Evolutionary conservation across 2,888 invertebrate genomes (phyloP).

Genomic region (Acleris laterana): DNA sequence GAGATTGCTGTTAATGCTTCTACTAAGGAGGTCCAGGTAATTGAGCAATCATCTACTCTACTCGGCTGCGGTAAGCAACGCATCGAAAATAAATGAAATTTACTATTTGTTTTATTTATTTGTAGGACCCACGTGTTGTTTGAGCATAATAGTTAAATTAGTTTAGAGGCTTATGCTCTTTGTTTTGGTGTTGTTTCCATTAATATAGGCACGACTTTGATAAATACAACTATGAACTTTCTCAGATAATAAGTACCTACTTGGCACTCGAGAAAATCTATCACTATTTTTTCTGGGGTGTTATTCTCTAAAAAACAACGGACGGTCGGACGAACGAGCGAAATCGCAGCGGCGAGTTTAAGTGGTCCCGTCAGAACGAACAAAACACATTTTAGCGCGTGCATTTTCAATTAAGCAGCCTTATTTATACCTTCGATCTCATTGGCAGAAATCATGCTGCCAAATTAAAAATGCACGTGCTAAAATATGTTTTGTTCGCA

Average conservation of each 20-base stretch:
- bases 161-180: slow-evolving; percentile 42
- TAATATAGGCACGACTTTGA: slow-evolving; percentile 36
- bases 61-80: slow-evolving; percentile 79
- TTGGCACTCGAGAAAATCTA: too few relatives aligned
- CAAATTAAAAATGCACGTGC: too few relatives aligned
- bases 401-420: too few relatives aligned
- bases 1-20: slow-evolving; percentile 68
- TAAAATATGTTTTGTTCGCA: too few relatives aligned
- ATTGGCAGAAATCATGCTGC: too few relatives aligned
- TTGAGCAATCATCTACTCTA: slow-evolving; percentile 84
- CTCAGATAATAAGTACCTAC: neutral
- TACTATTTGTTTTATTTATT: slow-evolving; percentile 76
- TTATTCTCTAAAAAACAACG: too few relatives aligned
- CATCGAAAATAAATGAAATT: slow-evolving; percentile 78
- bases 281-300: too few relatives aligned
- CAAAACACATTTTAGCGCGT: too few relatives aligned
- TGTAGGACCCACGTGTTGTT: slow-evolving; percentile 51
- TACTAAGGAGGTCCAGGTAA: slow-evolving; percentile 83
- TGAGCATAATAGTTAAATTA: slow-evolving; percentile 53
- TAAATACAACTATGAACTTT: slow-evolving; percentile 20
- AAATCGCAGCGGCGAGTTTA: too few relatives aligned
- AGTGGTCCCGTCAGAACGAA: too few relatives aligned
- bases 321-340: too few relatives aligned
- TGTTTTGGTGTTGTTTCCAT: slow-evolving; percentile 41
- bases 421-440: too few relatives aligned